Conservation (phyloP, 30 jellyfish, hydroid and myxozoan species). For the Sanderia malayensis region DNA sequence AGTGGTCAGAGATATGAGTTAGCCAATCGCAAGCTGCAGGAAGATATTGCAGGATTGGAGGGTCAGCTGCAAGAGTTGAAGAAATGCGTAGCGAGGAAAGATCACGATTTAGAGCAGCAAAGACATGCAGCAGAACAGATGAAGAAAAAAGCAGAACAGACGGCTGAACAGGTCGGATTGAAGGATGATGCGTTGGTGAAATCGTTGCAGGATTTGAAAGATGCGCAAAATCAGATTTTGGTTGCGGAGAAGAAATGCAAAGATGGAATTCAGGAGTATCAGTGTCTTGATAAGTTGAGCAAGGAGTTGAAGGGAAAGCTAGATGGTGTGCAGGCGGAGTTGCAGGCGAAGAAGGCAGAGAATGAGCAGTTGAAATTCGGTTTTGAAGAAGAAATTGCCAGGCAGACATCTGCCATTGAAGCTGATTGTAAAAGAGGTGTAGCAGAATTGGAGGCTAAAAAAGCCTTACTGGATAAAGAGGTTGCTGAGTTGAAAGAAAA, state of each 20-base stretch:
- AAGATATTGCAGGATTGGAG: slow-evolving; percentile 14
- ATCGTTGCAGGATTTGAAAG: neutral
- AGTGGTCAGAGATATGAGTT: slow-evolving; percentile 29
- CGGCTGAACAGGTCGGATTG: neutral
- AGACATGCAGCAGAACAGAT: slow-evolving; percentile 18
- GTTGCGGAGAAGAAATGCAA: slow-evolving; percentile 40
- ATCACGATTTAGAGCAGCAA: slow-evolving; percentile 13
- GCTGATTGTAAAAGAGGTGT: slow-evolving; percentile 4
- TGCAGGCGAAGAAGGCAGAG: neutral
- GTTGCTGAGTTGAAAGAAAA: slow-evolving; percentile 5
- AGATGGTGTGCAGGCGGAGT: slow-evolving; percentile 5
- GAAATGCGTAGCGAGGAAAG: slow-evolving; percentile 30
- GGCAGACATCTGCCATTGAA: slow-evolving; percentile 6
- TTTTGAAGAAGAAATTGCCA: slow-evolving; percentile 3
- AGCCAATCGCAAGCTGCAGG: slow-evolving; percentile 1
- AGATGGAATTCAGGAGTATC: slow-evolving; percentile 45
- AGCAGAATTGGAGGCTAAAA: neutral
- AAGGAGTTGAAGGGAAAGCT: slow-evolving; percentile 9
- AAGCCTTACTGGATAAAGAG: neutral
- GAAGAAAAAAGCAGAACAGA: slow-evolving; percentile 13
- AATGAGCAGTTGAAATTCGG: neutral
- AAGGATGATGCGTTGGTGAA: slow-evolving; percentile 23
- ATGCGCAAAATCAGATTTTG: slow-evolving; percentile 13
- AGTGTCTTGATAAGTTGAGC: slow-evolving; percentile 28
- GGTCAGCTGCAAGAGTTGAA: slow-evolving; percentile 1